Evolutionary conservation across 2,797 vertebrate genomes (phyloP), one percentile per base, ranked within the genome.

Genomic region (Microctenopoma lineatum): DNA sequence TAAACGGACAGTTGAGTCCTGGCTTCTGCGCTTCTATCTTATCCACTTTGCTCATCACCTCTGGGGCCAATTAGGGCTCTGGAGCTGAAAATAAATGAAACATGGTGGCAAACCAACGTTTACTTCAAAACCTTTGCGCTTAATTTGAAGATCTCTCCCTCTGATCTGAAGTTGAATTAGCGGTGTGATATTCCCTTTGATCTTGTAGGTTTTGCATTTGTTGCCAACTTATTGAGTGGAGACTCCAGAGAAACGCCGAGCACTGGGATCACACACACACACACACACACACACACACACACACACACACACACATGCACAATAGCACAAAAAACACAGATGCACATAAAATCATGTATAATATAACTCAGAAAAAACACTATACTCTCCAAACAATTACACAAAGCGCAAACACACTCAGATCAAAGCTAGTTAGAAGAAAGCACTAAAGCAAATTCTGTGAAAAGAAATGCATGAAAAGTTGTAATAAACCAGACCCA

Each of bases 31-130:
- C 77, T 65, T 61, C 66, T 69, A 75, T 61, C 74, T 77, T 74
- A 62, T 68, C 79, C 79, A 68, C 78, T 84, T 73, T 74, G 59
- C 81, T 59, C 69, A 70, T 74, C 87, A 87, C 90, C 87, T 84
- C 78, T 75, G 90, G 85, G 90, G 89, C 90, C 89, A 91, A 91
- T 91, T 91, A 91, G 75, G 59, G 60, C 25, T 26, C 64, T 36
- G 64, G 69, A 83, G 86, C 77, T 34, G 85, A 87, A 82, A 81
- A 83, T 80, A 87, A 88, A 87, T 82, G 84, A 83, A 87, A 84
- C 16, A 18, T 12, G 25, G 64, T 69, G 83, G 80, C 83, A 90
- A 91, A 87, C 88, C 84, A 88, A 84, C 85, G 45, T 89, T 91
- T 90, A 86, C 87, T 90, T 87, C 83, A 89, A 86, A 89, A 77